Base-by-base conservation (phyloP, 2,888 invertebrate species). In the Catocala fraxini region DNA sequence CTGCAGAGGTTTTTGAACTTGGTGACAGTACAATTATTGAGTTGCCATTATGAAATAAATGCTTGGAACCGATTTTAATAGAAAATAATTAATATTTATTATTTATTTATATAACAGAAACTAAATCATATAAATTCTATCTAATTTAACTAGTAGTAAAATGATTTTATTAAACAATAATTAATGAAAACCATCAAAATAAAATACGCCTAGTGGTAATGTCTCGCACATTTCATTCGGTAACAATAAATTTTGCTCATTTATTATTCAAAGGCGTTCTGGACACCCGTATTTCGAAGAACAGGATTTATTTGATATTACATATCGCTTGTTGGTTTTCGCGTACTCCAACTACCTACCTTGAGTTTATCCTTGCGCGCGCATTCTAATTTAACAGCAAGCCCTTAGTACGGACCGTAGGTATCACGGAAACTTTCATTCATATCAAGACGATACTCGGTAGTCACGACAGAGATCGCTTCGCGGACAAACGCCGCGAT, bases 401-500 rank as follows among this genome's bases (percentile, higher is more conserved):
- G 61, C 75, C 77, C 75, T 77, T 73, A 71, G 48, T 55, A 62
- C 63, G 59, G 73, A 25, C 15, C 15, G 15, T 70, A 65, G 71
- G 64, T 63, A 65, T 47, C 59, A 59, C 46, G 66, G 71, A 71
- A 79, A 83, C 79, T 80, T 86, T 84, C 87, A 85, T 87, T 86
- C 86, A 82, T 75, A 77, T 73, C 72, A 56, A 73, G 66, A 70
- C 74, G 64, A 63, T 69, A 69, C 73, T 75, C 82, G 73, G 80
- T 88, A 92, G 92, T 91, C 82, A 87, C 86, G 79, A 79, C 74
- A 79, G 81, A 73, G 82, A 79, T 77, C 81, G 84, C 87, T 81
- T 75, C 77, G 84, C 81, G 86, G 75, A 77, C 75, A 79, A 87
- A 88, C 91, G 90, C 84, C 74, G 75, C 77, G 63, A 54, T 64